Conservation (phyloP, 2,113 vertebrate genomes). For the Chinchilla lanigera region DNA sequence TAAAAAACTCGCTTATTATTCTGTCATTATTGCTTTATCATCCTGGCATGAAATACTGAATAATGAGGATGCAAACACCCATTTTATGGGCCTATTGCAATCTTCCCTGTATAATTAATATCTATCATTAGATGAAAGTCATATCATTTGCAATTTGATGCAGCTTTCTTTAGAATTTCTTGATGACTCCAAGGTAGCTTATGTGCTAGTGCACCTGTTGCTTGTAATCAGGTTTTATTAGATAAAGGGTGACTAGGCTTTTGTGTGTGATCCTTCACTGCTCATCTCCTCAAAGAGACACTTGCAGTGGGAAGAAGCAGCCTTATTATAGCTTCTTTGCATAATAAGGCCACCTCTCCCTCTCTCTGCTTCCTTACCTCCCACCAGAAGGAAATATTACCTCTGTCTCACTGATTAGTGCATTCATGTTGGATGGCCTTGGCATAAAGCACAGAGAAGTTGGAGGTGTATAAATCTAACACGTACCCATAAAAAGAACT, state of each 20-base stretch:
- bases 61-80: conserved; percentile 75
- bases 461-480: conserved; percentile 64
- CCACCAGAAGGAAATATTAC: conserved; percentile 73
- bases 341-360: conserved; percentile 57
- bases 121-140: conserved; percentile 77
- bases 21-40: conserved; percentile 78
- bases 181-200: conserved; percentile 68
- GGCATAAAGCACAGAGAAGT: conserved; percentile 49
- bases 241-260: conserved; percentile 25
- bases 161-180: conserved; percentile 69
- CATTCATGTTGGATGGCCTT: conserved; percentile 62
- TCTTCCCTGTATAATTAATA: conserved; percentile 81
- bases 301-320: background rate
- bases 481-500: conserved; percentile 7
- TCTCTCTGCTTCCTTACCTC: conserved; percentile 35
- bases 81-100: conserved; percentile 71
- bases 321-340: conserved; percentile 47
- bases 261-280: background rate
- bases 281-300: conserved; percentile 56
- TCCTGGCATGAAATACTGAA: conserved; percentile 75
- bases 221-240: conserved; percentile 66
- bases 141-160: conserved; percentile 74
- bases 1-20: conserved; percentile 79
- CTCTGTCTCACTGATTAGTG: conserved; percentile 56
- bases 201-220: conserved; percentile 74